Conservation (phyloP, 1,140 invertebrate genomes). For the Brachionus sp. region DNA sequence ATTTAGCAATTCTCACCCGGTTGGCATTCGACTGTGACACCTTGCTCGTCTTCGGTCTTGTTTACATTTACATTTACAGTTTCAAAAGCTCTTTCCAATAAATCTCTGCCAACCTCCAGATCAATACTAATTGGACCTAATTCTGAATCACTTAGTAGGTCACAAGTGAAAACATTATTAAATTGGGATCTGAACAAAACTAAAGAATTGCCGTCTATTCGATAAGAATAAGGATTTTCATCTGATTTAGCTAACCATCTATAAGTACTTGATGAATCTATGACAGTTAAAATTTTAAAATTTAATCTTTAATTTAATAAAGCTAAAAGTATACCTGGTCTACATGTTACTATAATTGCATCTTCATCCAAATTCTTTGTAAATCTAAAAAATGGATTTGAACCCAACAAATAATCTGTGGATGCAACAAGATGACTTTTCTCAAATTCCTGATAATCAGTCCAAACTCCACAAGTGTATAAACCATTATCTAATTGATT, state of each 20-base stretch:
- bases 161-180: conserved; percentile 12
- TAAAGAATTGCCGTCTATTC: conserved; percentile 15
- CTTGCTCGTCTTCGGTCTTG: neutral
- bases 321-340: conserved; percentile 10
- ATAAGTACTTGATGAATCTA: conserved; percentile 31
- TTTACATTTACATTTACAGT: conserved; percentile 13
- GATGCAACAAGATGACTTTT: conserved; percentile 26
- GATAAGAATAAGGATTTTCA: neutral
- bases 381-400: conserved; percentile 40
- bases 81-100: conserved; percentile 5
- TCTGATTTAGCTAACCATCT: neutral
- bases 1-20: conserved; percentile 45
- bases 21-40: conserved; percentile 9
- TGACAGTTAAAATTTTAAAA: neutral
- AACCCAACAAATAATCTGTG: neutral
- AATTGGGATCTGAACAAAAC: neutral
- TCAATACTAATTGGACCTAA: neutral
- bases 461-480: conserved; percentile 31
- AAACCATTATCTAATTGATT: conserved; percentile 29
- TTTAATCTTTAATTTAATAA: neutral
- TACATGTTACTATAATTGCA: conserved; percentile 24
- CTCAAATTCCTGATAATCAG: conserved; percentile 4
- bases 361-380: neutral
- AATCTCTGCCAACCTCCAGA: neutral
- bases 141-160: neutral